Conservation (phyloP, 1,140 invertebrate genomes). For the Drosophila ohnishii region DNA sequence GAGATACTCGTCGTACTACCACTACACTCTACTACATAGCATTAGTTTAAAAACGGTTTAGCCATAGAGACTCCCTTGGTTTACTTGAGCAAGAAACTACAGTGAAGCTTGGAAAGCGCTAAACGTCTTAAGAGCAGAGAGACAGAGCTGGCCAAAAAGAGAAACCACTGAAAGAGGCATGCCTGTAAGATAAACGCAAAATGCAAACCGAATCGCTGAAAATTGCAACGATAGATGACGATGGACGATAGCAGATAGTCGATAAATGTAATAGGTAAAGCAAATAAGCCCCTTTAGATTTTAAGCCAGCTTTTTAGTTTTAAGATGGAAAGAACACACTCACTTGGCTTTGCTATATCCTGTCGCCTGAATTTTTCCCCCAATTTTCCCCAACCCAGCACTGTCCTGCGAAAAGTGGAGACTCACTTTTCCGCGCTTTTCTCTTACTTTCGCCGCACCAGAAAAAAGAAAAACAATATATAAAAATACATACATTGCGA, state of each 20-base stretch:
- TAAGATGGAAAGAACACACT: slow-evolving; percentile 33
- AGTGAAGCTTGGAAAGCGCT: slow-evolving; percentile 76
- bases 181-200: slow-evolving; percentile 64
- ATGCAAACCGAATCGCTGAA: slow-evolving; percentile 54
- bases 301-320: slow-evolving; percentile 68
- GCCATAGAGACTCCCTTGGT: slow-evolving; percentile 66
- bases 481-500: slow-evolving; percentile 64
- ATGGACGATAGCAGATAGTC: slow-evolving; percentile 20
- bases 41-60: slow-evolving; percentile 61
- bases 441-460: slow-evolving; percentile 57
- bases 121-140: slow-evolving; percentile 73
- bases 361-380: slow-evolving; percentile 43
- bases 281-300: slow-evolving; percentile 23
- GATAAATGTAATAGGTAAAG: slow-evolving; percentile 47
- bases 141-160: slow-evolving; percentile 56
- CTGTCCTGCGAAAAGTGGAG: background rate
- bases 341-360: slow-evolving; percentile 33
- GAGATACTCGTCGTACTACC: slow-evolving; percentile 34
- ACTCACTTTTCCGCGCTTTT: slow-evolving; percentile 20
- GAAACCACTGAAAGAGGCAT: slow-evolving; percentile 54
- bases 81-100: slow-evolving; percentile 63
- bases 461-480: slow-evolving; percentile 37
- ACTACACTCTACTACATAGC: slow-evolving; percentile 68
- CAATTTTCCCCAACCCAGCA: slow-evolving; percentile 16
- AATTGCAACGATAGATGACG: slow-evolving; percentile 44